These are phyloP conservation scores for Ceryle rudis DNA, from an alignment of 2,797 vertebrate species.

Conservation along the genomic window DNA sequence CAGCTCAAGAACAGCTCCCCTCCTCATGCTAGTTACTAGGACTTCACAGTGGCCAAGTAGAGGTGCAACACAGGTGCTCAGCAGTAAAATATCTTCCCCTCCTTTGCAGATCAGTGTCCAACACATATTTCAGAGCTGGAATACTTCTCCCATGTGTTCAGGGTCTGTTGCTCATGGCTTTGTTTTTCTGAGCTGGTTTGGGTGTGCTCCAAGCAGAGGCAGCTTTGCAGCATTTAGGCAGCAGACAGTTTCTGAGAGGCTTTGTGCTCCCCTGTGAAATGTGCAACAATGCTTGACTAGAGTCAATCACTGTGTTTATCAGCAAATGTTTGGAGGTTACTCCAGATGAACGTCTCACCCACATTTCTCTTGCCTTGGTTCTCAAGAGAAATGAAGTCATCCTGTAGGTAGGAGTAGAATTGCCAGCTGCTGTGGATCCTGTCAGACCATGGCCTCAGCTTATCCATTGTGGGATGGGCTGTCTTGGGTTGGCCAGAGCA, in stretches of 20 bases:
- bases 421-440: not conserved
- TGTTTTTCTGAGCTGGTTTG: not conserved
- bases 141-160: not conserved
- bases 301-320: not conserved
- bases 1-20: not conserved
- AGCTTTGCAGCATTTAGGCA: not conserved
- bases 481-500: not conserved
- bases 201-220: not conserved
- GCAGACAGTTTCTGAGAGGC: not conserved
- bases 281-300: not conserved
- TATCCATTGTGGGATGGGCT: fast-evolving
- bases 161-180: not conserved
- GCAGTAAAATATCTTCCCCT: not conserved
- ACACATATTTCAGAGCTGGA: not conserved
- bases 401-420: not conserved
- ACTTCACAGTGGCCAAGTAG: not conserved
- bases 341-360: not conserved
- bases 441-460: fast-evolving
- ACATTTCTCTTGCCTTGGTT: not conserved
- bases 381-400: not conserved
- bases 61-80: not conserved
- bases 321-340: not conserved
- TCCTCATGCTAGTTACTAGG: not conserved
- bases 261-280: not conserved
- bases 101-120: not conserved